Base-by-base conservation (phyloP, 1,140 invertebrate genomes). In the Metaphire vulgaris region DNA sequence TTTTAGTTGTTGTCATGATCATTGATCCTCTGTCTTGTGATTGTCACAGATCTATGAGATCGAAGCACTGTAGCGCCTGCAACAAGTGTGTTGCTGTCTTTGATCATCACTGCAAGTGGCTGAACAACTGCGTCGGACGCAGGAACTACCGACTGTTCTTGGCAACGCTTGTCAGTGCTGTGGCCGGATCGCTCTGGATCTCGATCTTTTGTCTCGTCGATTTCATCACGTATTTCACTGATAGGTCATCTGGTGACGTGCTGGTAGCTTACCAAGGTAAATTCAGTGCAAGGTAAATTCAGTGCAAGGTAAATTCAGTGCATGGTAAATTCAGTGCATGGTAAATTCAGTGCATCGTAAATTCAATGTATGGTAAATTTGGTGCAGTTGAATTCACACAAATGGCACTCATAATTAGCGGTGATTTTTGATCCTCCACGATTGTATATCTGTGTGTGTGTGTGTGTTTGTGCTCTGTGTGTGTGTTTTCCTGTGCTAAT, bases 71-170 rank as follows among this genome's bases (percentile, higher is more conserved):
- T 83, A 92, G 92, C 79, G 90, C 93, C 69, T 99, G 97, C 86
- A 98, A 99, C 87, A 98, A 98, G 88, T 99, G 97, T 86, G 91
- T 98, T 0, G 90, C 90, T 2, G 89, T 90, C 41, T 98, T 98
- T 86, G 97, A 98, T 80, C 90, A 90, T 80, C 96, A 98, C 84
- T 98, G 96, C 88, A 96, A 97, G 87, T 99, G 96, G 96, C 87
- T 99, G 32, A 98, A 98, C 87, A 96, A 96, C 84, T 99, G 96
- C 87, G 90, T 98, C 30, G 96, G 96, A 0, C 89, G 89, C 12
- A 89, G 93, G 76, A 98, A 98, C 84, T 98, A 98, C 87, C 87
- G 88, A 32, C 90, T 91, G 29, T 98, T 97, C 84, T 88, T 97
- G 31, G 89, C 90, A 80, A 94, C 93, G 81, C 90, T 97, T 12